Percentiles rank a stretch among this genome's conserved stretches.
These are phyloP conservation scores for Lepidurus packardi DNA, from an alignment of 1,140 invertebrate species.

Conservation along the genomic window DNA sequence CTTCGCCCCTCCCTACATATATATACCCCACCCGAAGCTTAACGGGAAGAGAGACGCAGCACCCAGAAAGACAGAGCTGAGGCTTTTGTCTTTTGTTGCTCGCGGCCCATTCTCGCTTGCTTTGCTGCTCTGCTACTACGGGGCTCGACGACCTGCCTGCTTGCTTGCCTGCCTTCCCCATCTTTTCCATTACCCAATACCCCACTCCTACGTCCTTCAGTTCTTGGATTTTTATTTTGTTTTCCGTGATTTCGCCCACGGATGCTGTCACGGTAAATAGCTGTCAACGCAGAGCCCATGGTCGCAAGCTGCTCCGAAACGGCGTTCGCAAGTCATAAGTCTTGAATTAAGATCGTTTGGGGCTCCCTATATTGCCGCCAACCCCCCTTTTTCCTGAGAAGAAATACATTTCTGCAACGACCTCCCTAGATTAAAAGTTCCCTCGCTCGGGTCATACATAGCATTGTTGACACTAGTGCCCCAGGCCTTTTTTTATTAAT, in stretches of 20 bases:
- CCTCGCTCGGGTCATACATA: too few relatives aligned
- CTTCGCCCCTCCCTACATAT: neutral
- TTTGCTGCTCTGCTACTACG: neutral
- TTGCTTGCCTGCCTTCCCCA: neutral
- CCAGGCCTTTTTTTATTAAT: too few relatives aligned
- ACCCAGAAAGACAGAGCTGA: neutral
- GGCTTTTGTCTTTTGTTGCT: neutral
- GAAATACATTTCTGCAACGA: too few relatives aligned
- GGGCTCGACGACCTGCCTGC: constrained; percentile 12
- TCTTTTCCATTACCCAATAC: neutral
- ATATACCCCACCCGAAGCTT: neutral
- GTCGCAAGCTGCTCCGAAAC: neutral
- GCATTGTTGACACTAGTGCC: too few relatives aligned
- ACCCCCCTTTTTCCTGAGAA: too few relatives aligned
- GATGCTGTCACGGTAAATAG: neutral
- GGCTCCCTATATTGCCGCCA: too few relatives aligned
- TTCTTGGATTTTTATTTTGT: neutral
- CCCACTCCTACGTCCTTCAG: neutral
- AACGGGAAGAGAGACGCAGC: constrained; percentile 3
- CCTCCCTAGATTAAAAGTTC: too few relatives aligned
- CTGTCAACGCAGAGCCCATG: neutral
- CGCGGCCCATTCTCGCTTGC: constrained; percentile 16
- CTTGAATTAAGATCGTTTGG: too few relatives aligned
- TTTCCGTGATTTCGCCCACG: neutral
- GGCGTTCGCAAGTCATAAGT: neutral